A percentile compares a stretch with the other conserved stretches of the same genome.
These are phyloP conservation scores for Nemotelus pantherinus DNA, from an alignment of 2,888 invertebrate genomes.

Conservation along the genomic window DNA sequence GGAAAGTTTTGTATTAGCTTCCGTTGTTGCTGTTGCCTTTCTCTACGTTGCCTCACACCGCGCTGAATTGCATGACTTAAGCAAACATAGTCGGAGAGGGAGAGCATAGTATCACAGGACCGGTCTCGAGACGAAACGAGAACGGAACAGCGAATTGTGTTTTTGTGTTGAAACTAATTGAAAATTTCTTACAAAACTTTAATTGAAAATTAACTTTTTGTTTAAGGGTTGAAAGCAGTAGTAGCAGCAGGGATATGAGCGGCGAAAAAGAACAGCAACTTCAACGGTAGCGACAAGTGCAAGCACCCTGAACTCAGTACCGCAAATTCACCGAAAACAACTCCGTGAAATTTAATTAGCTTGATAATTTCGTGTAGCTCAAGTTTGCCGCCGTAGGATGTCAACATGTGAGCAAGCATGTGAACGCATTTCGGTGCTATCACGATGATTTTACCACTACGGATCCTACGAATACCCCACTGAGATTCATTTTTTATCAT, in stretches of 20 bases:
- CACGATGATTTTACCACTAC: neutral
- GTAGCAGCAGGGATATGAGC: no score
- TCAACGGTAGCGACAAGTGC: neutral
- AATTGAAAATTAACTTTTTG: conserved; percentile 44
- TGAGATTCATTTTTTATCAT: conserved; percentile 25
- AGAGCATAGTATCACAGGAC: neutral
- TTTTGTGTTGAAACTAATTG: conserved; percentile 41
- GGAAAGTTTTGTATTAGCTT: conserved; percentile 41
- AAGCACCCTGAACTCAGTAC: conserved; percentile 13
- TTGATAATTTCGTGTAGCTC: conserved; percentile 33
- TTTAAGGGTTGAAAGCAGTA: conserved; percentile 22
- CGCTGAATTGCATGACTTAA: neutral
- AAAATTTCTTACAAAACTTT: conserved; percentile 43
- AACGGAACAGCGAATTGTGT: conserved; percentile 27
- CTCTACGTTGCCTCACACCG: neutral
- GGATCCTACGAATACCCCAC: neutral
- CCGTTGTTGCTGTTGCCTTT: conserved; percentile 22
- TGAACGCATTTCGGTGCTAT: neutral
- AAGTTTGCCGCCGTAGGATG: neutral
- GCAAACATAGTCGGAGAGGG: neutral
- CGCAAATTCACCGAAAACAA: conserved; percentile 27
- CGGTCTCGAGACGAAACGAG: neutral
- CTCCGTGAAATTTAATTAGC: conserved; percentile 33
- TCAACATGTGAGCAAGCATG: conserved; percentile 3
- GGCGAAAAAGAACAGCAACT: no score